phyloP scores from a whole-genome alignment of 2,797 vertebrate genomes.

The Xiphorhynchus erythropygius region DNA sequence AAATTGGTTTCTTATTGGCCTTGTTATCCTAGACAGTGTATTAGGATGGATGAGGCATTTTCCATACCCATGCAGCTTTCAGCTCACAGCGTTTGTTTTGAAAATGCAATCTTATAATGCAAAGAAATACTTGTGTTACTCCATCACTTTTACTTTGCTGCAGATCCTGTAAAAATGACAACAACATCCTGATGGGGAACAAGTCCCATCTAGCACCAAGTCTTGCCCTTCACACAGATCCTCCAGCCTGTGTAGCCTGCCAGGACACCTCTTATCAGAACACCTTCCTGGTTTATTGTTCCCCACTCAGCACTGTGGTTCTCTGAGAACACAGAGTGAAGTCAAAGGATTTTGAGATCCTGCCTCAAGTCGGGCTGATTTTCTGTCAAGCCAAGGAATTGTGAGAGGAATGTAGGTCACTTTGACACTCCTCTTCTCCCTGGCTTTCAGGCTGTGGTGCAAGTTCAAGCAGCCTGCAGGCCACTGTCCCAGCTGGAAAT shows the following conservation, averaged over 20 bases:
- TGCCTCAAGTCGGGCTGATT: background rate
- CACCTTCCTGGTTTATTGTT: background rate
- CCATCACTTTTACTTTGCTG: background rate
- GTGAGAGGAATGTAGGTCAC: slow-evolving; percentile 2
- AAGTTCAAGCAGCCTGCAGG: slow-evolving; percentile 13
- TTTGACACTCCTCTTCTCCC: background rate
- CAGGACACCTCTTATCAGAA: background rate
- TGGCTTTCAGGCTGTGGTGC: background rate
- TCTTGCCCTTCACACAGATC: background rate
- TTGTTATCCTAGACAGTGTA: background rate
- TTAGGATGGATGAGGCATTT: background rate
- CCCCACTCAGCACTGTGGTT: background rate
- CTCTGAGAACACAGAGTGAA: background rate
- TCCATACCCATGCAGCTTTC: background rate
- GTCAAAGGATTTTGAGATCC: background rate
- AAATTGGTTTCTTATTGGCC: background rate
- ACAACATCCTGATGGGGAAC: background rate
- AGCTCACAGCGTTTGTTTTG: background rate
- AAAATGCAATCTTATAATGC: background rate
- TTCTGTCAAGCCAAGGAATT: background rate
- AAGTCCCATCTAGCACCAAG: background rate
- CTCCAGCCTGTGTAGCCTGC: background rate
- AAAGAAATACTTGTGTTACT: background rate
- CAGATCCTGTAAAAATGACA: background rate
- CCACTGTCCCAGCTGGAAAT: background rate